phyloP scores from a whole-genome alignment of 23 tunicate species.

The Ascidia mentula region DNA sequence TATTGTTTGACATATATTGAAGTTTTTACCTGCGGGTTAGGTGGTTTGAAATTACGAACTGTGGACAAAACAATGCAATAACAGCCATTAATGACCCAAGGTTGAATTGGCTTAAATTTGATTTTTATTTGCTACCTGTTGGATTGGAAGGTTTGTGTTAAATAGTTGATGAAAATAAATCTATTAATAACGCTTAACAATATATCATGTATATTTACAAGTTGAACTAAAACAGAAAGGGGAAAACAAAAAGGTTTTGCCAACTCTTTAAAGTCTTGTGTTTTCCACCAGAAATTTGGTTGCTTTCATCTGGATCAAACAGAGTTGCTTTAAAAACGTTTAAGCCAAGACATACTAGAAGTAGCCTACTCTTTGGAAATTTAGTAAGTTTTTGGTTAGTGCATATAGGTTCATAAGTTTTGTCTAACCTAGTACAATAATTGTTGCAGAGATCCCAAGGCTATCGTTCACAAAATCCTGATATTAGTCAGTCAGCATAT shows the following conservation, averaged over 20 bases:
- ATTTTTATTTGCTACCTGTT: neutral
- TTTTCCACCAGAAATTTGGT: neutral
- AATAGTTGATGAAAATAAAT: no score
- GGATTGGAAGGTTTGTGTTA: neutral
- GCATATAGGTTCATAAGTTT: neutral
- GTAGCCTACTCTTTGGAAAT: neutral
- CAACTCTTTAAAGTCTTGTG: neutral
- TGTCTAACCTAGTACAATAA: neutral
- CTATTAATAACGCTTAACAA: no score
- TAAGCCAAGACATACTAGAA: neutral
- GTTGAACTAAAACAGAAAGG: neutral
- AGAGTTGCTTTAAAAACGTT: neutral
- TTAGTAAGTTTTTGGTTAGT: neutral
- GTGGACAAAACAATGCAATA: neutral
- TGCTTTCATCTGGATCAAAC: no score
- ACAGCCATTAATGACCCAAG: neutral
- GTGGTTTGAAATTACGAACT: slow-evolving; percentile 14
- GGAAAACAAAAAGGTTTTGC: neutral
- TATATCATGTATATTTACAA: neutral
- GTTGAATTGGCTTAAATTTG: slow-evolving; percentile 11
- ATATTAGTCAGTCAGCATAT: neutral
- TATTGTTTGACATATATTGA: no score
- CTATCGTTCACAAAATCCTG: neutral
- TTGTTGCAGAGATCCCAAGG: neutral
- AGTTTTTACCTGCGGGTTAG: no score